phyloP scores from a whole-genome alignment of 1,140 invertebrate species.

The Drosophila carrolli region DNA sequence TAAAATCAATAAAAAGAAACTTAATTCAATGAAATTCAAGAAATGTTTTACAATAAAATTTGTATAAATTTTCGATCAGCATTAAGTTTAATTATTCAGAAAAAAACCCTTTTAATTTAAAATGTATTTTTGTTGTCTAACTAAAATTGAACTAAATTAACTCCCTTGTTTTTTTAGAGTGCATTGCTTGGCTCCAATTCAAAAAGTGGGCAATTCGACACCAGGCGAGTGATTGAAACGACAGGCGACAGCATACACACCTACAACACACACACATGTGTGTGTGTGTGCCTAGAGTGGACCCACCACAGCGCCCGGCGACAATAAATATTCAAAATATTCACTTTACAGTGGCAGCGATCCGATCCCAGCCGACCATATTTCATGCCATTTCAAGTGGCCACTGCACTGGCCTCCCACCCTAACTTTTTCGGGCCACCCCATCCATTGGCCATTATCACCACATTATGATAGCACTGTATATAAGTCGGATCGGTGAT shows the following conservation, averaged over 20 bases:
- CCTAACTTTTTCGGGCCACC: neutral
- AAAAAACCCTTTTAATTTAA: no score
- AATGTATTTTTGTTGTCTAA: no score
- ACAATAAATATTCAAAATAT: slow-evolving; percentile 72
- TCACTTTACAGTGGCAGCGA: slow-evolving; percentile 71
- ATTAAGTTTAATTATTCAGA: no score
- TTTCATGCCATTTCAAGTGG: slow-evolving; percentile 49
- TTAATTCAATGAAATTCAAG: no score
- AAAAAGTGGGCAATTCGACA: slow-evolving; percentile 60
- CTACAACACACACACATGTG: slow-evolving; percentile 21
- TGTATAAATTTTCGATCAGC: no score
- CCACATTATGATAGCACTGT: slow-evolving; percentile 35
- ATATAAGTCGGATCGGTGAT: slow-evolving; percentile 6
- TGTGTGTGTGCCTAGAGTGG: slow-evolving; percentile 15
- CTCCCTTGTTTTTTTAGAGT: slow-evolving; percentile 5
- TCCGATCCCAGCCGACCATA: slow-evolving; percentile 45
- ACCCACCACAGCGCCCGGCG: slow-evolving; percentile 61
- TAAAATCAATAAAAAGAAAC: no score
- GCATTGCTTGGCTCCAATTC: neutral
- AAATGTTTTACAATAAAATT: no score
- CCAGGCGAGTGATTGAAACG: slow-evolving; percentile 48
- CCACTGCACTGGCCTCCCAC: neutral
- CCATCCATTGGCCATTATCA: slow-evolving; percentile 34
- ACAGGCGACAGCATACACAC: slow-evolving; percentile 67
- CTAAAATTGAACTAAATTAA: no score